Evolutionary conservation across 2,888 invertebrate genomes (phyloP), one percentile per base, ranked within the genome.

Genomic region (Xestoiulus laeticollis): DNA sequence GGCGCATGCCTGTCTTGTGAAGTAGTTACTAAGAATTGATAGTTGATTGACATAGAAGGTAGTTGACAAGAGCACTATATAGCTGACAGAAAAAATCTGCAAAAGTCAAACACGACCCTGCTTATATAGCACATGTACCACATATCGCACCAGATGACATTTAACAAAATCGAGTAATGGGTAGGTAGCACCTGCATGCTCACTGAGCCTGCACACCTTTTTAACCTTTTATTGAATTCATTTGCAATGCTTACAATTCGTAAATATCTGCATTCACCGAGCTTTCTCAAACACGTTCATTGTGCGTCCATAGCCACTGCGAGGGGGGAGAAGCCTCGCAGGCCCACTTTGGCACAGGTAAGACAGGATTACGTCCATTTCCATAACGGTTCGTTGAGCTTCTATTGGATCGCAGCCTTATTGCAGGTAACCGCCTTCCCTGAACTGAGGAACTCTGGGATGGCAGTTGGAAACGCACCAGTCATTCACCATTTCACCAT

Each of bases 381-480:
- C 59, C 59, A 16, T 59, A 59, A 59, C 59, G 59, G 59, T 59
- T 59, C 59, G 22, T 53, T 59, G 59, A 4, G 59, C 59, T 59
- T 59, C 59, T 19, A 59, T 59, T 59, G 59, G 59, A 16, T 48
- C 48, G n/a, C 5, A 4, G 19, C 53, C 19, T 16, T 2, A 6
- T 59, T 38, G 38, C 38, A 38, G 38, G 38, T 38, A 22, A 19
- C 59, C 59, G 59, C 59, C 59, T 22, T 4, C 59, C 59, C 22
- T 59, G 59, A 59, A 59, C 22, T 59, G 59, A 59, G 59, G 59
- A 59, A 59, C 59, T 59, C 59, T 59, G 59, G 59, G 59, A 59
- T 59, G 59, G 48, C 48, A 48, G 48, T 48, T 10, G 48, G 48
- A 3, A 48, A 1, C 59, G 22, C 19, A 22, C 59, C 59, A 59